phyloP scores from a whole-genome alignment of 2,797 vertebrate genomes.

The Oreortyx pictus region DNA sequence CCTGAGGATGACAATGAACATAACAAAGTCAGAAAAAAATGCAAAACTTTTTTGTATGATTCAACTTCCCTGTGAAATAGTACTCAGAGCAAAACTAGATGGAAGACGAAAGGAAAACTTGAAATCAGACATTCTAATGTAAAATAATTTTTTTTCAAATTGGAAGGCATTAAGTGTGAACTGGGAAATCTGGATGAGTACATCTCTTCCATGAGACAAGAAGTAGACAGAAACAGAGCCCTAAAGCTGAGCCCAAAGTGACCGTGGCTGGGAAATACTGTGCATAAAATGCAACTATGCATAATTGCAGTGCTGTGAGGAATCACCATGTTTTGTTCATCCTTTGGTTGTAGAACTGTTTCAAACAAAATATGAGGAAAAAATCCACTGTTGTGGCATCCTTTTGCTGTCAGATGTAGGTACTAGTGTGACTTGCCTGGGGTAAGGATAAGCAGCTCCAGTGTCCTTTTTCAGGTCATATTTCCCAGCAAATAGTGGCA shows the following conservation, averaged over 20 bases:
- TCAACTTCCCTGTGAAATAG: not conserved
- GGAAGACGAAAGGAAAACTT: not conserved
- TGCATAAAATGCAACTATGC: not conserved
- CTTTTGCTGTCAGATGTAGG: not conserved
- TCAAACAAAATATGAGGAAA: not conserved
- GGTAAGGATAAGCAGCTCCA: not conserved
- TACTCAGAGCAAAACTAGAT: not conserved
- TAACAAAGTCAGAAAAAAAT: not conserved
- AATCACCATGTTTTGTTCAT: constrained; percentile 6
- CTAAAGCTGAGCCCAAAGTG: not conserved
- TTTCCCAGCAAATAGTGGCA: not conserved
- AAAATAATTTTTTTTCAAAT: not conserved
- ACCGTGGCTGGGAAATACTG: not conserved
- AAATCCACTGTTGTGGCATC: not conserved
- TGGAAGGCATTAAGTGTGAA: not conserved
- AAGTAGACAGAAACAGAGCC: not conserved
- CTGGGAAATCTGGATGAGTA: not conserved
- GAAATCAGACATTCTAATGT: not conserved
- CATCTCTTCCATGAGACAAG: not conserved
- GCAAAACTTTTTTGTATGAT: not conserved
- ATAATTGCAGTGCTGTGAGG: not conserved
- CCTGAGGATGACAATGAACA: not conserved
- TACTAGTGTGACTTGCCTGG: not conserved
- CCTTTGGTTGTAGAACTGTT: not conserved
- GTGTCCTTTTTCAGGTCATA: not conserved